A percentile compares a stretch with the other conserved stretches of the same genome.
phyloP scores from a whole-genome alignment of 1,140 invertebrate genomes.

The Diuraphis noxia region DNA sequence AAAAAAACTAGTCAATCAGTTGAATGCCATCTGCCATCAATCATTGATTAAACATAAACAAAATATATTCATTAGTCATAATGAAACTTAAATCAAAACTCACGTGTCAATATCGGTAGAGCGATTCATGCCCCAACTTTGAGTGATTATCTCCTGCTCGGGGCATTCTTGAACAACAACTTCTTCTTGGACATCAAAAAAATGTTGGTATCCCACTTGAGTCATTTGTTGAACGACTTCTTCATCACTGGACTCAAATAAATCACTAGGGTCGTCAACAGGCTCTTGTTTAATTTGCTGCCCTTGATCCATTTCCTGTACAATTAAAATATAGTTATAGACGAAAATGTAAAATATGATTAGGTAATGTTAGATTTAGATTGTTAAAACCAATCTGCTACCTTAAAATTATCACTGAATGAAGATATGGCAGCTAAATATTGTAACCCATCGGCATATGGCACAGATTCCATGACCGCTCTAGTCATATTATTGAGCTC shows the following conservation, averaged over 20 bases:
- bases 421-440: constrained; percentile 55
- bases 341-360: neutral
- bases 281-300: neutral
- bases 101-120: constrained; percentile 48
- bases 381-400: neutral
- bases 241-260: constrained; percentile 44
- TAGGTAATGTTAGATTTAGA: neutral
- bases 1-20: neutral
- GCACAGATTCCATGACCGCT: constrained; percentile 54
- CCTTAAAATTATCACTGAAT: constrained; percentile 54
- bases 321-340: neutral
- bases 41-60: neutral
- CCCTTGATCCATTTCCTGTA: constrained; percentile 8
- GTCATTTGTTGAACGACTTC: constrained; percentile 13
- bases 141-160: constrained; percentile 53
- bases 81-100: neutral
- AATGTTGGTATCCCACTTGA: constrained; percentile 54
- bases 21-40: too few species aligned
- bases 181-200: constrained; percentile 58
- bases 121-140: constrained; percentile 44
- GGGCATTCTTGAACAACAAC: constrained; percentile 58
- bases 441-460: constrained; percentile 53
- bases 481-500: constrained; percentile 33
- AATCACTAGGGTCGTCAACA: neutral
- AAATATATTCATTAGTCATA: neutral